Percentiles rank a stretch among this genome's conserved stretches.
Evolutionary conservation across 2,797 vertebrate species (phyloP).

Genomic region (Spondyliosoma cantharus): DNA sequence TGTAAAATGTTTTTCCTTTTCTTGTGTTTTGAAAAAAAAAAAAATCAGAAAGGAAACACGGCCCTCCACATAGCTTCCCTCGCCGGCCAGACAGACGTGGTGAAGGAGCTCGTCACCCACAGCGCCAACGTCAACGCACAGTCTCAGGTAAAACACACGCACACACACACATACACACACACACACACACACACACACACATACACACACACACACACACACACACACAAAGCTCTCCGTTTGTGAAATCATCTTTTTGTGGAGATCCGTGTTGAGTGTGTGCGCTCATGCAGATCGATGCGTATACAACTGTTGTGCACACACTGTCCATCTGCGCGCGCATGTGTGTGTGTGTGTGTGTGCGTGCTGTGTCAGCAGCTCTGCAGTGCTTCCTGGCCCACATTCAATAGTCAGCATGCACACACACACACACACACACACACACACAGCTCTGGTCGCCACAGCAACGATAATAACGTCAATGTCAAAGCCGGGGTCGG

Average conservation of each 20-base stretch:
- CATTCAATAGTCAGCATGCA: slow-evolving; percentile 35
- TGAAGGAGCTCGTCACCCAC: slow-evolving; percentile 93
- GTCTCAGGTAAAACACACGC: slow-evolving; percentile 89
- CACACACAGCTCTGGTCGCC: slow-evolving; percentile 33
- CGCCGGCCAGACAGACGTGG: slow-evolving; percentile 95
- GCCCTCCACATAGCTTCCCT: slow-evolving; percentile 97
- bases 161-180: slow-evolving; percentile 15
- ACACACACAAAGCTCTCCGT: slow-evolving; percentile 7
- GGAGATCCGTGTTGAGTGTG: slow-evolving; percentile 22
- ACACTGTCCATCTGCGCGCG: neutral
- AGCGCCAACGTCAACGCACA: slow-evolving; percentile 95
- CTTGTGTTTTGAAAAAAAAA: neutral
- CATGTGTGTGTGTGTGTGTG: slow-evolving; percentile 7
- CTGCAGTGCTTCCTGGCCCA: slow-evolving; percentile 53
- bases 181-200: slow-evolving; percentile 17
- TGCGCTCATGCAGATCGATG: slow-evolving; percentile 32
- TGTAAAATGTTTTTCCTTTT: neutral
- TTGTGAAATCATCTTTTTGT: slow-evolving; percentile 1
- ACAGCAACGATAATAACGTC: slow-evolving; percentile 50
- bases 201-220: slow-evolving; percentile 17
- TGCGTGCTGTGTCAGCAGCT: slow-evolving; percentile 69
- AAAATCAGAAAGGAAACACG: slow-evolving; percentile 97
- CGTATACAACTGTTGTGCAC: neutral
- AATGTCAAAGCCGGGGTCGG: slow-evolving; percentile 24
- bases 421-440: slow-evolving; percentile 18